Conservation (phyloP, 2,113 vertebrate species). For the Callocephalon fimbriatum region DNA sequence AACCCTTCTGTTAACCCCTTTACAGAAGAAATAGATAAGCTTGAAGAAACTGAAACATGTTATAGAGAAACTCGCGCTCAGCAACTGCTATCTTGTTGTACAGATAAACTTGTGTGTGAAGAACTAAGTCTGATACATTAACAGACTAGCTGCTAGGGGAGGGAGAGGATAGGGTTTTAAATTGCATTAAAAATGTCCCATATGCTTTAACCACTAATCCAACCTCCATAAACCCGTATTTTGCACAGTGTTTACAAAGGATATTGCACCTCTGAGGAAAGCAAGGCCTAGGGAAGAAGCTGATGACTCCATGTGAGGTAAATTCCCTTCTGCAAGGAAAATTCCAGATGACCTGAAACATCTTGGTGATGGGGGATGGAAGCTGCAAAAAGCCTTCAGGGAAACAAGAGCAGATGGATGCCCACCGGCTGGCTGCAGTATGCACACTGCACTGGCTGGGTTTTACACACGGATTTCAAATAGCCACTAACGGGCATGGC, state of each 20-base stretch:
- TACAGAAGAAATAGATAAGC: constrained; percentile 20
- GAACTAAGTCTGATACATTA: constrained; percentile 46
- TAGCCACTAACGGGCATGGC: not conserved
- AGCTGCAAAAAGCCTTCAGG: not conserved
- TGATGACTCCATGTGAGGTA: not conserved
- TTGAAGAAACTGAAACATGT: constrained; percentile 38
- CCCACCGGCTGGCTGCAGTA: not conserved
- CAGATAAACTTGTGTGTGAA: constrained; percentile 28
- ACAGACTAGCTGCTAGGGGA: not conserved
- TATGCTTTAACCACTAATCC: constrained; percentile 1
- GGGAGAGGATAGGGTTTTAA: constrained; percentile 31
- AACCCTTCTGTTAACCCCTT: constrained; percentile 27
- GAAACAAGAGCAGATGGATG: not conserved
- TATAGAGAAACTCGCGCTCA: not conserved
- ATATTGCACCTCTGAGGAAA: not conserved
- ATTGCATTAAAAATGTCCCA: not conserved
- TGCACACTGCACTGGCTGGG: no score
- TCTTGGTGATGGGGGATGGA: not conserved
- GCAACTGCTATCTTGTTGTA: constrained; percentile 1
- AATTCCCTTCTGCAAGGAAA: not conserved
- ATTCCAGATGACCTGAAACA: not conserved
- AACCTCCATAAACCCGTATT: not conserved
- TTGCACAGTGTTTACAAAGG: not conserved
- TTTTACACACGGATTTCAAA: accelerated
- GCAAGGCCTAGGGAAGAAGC: not conserved